Conservation (phyloP, 2,888 invertebrate species). For the Lumbricus terrestris region DNA sequence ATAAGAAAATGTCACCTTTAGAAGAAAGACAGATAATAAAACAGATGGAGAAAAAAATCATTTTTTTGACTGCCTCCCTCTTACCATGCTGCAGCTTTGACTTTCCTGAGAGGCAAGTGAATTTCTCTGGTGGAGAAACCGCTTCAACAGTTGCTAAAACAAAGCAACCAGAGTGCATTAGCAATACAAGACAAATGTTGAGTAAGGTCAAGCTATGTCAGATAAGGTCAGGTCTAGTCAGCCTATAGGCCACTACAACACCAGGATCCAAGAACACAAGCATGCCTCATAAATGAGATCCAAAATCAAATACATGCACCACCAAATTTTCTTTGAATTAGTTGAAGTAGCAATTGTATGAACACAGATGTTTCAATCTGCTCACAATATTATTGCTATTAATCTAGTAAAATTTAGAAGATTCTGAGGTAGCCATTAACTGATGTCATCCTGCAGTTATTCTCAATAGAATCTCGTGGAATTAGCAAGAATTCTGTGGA, state of each 20-base stretch:
- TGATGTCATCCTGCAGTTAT: no score
- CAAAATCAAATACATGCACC: not conserved
- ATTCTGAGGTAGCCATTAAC: no score
- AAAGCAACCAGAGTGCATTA: not conserved
- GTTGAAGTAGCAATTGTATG: not conserved
- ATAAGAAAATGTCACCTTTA: not conserved
- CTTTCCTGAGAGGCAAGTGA: not conserved
- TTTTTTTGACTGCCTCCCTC: not conserved
- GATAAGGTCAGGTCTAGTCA: not conserved
- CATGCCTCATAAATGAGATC: not conserved
- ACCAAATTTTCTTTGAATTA: not conserved
- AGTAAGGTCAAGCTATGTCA: not conserved
- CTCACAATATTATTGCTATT: not conserved
- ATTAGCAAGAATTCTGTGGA: no score
- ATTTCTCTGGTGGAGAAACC: not conserved
- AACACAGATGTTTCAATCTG: not conserved
- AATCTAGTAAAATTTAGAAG: no score
- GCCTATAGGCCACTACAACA: not conserved
- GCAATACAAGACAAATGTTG: not conserved
- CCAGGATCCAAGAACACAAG: not conserved
- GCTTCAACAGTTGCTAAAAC: slow-evolving; percentile 14
- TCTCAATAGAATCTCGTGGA: no score
- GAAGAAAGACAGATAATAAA: not conserved
- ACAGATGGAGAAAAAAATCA: not conserved
- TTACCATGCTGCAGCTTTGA: slow-evolving; percentile 12